Evolutionary conservation across 2,113 vertebrate species (phyloP), one percentile per base, ranked within the genome.

Genomic region (Colius striatus): DNA sequence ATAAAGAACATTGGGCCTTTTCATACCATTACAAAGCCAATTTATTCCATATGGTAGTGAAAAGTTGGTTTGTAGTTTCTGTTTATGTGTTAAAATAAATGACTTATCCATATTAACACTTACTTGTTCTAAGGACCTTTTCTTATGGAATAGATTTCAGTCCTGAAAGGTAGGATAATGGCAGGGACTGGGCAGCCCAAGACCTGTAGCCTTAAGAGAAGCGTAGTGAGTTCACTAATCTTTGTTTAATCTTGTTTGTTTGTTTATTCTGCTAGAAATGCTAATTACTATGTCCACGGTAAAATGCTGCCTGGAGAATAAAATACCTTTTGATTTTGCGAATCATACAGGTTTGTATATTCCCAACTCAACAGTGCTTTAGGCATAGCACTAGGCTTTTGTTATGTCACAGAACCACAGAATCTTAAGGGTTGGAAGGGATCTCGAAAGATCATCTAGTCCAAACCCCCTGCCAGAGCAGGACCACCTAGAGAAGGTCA

Each of bases 51-150:
- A 19, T 50, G 38, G 47, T 80, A 17, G 54, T 65, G 41, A 82
- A 87, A 94, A 72, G 8, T 22, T 87, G 57, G 25, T 70, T 74
- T 83, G 23, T 73, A 94, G 73, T 91, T 90, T 85, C 55, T 84
- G 27, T 76, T 94, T 76, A 79, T 54, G 7, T 68, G 16, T 48
- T 83, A 71, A 80, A 70, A 71, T 68, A 75, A 84, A 57, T 65
- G 12, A 27, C 45, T 60, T 89, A 72, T 62, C 36, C 36, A 19
- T 66, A 50, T 11, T 47, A 25, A 32, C 6, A 62, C 9, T 9
- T 70, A 11, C n/a, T 75, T 45, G 21, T 79, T 93, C 77, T 61
- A 82, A 70, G 25, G 18, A 23, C 20, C 38, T 83, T 90, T 78
- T 74, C 30, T 14, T 63, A 2, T 43, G 10, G 5, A 43, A 43